phyloP scores from a whole-genome alignment of 2,113 vertebrate species.

The Xerus inauris region DNA sequence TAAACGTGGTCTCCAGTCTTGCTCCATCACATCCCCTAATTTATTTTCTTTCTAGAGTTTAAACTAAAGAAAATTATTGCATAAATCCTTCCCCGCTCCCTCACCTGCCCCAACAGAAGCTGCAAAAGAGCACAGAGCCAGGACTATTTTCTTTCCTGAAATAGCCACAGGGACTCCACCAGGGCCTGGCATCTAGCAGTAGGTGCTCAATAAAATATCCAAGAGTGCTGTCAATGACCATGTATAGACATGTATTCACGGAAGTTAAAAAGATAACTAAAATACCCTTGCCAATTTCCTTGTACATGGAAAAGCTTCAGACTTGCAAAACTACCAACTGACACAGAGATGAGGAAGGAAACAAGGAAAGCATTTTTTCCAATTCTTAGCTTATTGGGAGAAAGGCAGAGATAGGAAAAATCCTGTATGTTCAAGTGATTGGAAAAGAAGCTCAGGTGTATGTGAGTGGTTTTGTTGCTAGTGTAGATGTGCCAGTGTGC shows the following conservation, averaged over 20 bases:
- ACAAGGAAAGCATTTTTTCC: not conserved
- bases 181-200: not conserved
- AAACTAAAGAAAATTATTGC: not conserved
- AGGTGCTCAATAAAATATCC: not conserved
- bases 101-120: not conserved
- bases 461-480: not conserved
- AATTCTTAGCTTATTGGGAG: not conserved
- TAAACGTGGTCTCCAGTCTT: not conserved
- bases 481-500: not conserved
- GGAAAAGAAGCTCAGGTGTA: rapidly evolving
- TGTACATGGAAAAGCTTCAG: not conserved
- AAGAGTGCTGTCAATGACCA: not conserved
- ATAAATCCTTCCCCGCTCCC: not conserved
- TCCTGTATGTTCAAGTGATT: not conserved
- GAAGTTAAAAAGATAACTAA: not conserved
- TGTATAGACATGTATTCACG: not conserved
- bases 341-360: not conserved
- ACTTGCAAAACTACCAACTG: not conserved
- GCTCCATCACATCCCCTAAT: not conserved
- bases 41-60: not conserved
- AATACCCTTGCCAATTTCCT: not conserved
- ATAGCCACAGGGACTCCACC: not conserved
- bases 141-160: not conserved
- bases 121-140: not conserved
- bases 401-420: not conserved